Base-by-base conservation (phyloP, 2,113 vertebrate genomes). In the Semicossyphus pulcher region DNA sequence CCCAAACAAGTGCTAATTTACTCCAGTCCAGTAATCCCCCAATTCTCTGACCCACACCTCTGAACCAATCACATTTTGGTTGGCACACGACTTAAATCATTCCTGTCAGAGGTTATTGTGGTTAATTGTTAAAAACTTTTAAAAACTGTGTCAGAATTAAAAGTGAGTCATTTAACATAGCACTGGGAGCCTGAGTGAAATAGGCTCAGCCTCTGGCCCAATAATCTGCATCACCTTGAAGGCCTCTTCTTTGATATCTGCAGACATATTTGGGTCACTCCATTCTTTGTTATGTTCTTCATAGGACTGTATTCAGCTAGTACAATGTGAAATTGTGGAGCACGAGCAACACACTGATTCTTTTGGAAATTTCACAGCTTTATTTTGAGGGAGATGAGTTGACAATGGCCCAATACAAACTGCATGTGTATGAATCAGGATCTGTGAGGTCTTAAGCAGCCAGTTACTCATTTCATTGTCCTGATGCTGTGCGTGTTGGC, bases 191-290 rank as follows among this genome's bases (percentile, higher is more conserved):
- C 48, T 31, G 14, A 59, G 60, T 51, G 53, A 58, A 84, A 51
- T n/a, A 75, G 44, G 36, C 65, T 62, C 52, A 69, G 78, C 75
- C 62, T 81, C 61, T 80, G 57, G 74, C 80, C 68, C 53, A 64
- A 74, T 83, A 86, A 80, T 75, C 79, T 32, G 39, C 52, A 67
- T 83, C 61, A 85, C 79, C 81, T 76, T 67, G 21, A 72, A 73
- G 78, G 45, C 69, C 44, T 72, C 49, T 65, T 77, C 53, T 78
- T 75, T 83, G 81, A 76, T 83, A 71, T 82, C 62, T 67, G 56
- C 68, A 82, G 85, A 88, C 78, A 88, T 78, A 76, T 85, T 54
- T 69, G 72, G 77, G 86, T 83, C 77, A 83, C 42, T 28, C 57
- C 56, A 54, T 59, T 74, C 76, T 64, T 68, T 80, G 66, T 76